Percentiles rank a stretch among this genome's conserved stretches.
phyloP scores from a whole-genome alignment of 2,888 invertebrate genomes.

The Melanargia galathea region DNA sequence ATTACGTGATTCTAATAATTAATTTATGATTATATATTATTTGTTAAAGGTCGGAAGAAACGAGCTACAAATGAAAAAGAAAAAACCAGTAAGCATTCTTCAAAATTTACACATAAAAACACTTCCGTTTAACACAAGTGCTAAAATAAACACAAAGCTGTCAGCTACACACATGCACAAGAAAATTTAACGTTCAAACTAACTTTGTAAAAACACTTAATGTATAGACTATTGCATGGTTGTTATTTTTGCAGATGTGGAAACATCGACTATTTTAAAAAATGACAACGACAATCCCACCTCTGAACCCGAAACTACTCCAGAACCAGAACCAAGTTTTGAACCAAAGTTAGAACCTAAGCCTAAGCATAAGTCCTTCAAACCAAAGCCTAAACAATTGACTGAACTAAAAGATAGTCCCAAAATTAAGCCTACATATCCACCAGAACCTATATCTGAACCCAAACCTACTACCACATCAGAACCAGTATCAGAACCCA shows the following conservation, averaged over 20 bases:
- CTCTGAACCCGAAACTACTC: slow-evolving; percentile 56
- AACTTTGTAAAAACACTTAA: slow-evolving; percentile 51
- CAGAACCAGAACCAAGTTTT: slow-evolving; percentile 39
- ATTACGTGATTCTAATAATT: too few species aligned
- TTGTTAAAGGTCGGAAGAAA: slow-evolving; percentile 49
- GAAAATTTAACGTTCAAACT: slow-evolving; percentile 42
- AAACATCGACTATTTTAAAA: slow-evolving; percentile 64
- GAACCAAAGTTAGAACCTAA: slow-evolving; percentile 65
- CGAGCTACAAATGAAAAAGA: slow-evolving; percentile 43
- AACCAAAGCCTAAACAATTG: slow-evolving; percentile 56
- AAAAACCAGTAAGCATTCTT: slow-evolving; percentile 42
- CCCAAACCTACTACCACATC: slow-evolving; percentile 56
- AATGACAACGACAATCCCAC: slow-evolving; percentile 48
- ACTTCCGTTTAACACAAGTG: slow-evolving; percentile 44
- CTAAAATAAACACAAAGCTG: slow-evolving; percentile 45
- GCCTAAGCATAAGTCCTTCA: slow-evolving; percentile 63
- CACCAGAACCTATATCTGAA: slow-evolving; percentile 56
- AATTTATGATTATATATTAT: too few species aligned
- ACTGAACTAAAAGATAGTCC: slow-evolving; percentile 60
- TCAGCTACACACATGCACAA: slow-evolving; percentile 34
- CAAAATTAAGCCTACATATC: slow-evolving; percentile 60
- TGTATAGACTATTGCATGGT: slow-evolving; percentile 71
- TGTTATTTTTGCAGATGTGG: slow-evolving; percentile 76
- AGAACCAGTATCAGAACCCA: slow-evolving; percentile 57
- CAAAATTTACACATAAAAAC: slow-evolving; percentile 27